Conservation (phyloP, 2,888 invertebrate genomes). For the Eristalinus aeneus region DNA sequence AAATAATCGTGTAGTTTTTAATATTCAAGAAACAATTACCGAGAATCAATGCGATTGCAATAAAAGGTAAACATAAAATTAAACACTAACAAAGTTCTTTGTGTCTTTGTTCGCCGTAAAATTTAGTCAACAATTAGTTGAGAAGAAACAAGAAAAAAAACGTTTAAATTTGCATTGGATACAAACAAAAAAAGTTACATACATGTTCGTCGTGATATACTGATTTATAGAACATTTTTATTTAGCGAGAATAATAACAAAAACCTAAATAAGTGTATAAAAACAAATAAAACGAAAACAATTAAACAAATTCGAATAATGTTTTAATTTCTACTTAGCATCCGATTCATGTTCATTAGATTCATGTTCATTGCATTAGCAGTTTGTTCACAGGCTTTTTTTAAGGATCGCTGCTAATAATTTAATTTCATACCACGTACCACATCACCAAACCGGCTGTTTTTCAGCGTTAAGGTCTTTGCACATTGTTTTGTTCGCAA, state of each 20-base stretch:
- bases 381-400: too few species aligned
- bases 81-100: slow-evolving; percentile 4
- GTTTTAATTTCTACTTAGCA: slow-evolving; percentile 3
- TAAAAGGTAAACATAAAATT: slow-evolving; percentile 73
- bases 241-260: slow-evolving; percentile 43
- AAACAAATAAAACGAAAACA: slow-evolving; percentile 61
- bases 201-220: slow-evolving; percentile 69
- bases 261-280: slow-evolving; percentile 36
- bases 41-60: slow-evolving; percentile 72
- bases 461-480: too few species aligned
- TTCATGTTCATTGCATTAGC: too few species aligned
- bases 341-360: too few species aligned
- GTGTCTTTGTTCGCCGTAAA: slow-evolving; percentile 3
- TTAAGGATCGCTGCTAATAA: too few species aligned
- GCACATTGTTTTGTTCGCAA: too few species aligned
- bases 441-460: too few species aligned
- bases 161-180: slow-evolving; percentile 33
- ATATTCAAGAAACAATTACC: slow-evolving; percentile 15
- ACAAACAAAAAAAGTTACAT: slow-evolving; percentile 32
- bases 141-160: not conserved
- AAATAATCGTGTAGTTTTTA: slow-evolving; percentile 44
- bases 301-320: slow-evolving; percentile 37
- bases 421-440: too few species aligned
- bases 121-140: slow-evolving; percentile 11
- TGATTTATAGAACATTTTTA: slow-evolving; percentile 69